These are phyloP conservation scores for Gavialis gangeticus DNA, from an alignment of 2,113 vertebrate genomes.

Conservation along the genomic window DNA sequence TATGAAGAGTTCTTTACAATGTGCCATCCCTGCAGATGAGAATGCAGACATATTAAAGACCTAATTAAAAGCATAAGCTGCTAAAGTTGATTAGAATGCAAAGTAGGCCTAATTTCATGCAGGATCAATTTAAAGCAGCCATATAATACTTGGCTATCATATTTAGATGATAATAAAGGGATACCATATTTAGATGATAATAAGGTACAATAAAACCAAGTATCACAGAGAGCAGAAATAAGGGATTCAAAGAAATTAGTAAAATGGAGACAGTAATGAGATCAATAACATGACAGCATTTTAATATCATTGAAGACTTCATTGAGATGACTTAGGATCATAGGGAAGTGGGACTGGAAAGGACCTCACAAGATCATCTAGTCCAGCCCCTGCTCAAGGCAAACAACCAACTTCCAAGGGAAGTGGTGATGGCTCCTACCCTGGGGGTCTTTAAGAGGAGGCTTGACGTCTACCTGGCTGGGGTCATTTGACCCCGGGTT, in stretches of 20 bases:
- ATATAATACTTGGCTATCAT: not conserved
- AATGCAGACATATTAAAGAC: conserved; percentile 25
- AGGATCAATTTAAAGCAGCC: conserved; percentile 12
- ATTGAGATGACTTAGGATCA: not conserved
- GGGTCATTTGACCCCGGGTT: too few relatives aligned
- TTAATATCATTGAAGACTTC: not conserved
- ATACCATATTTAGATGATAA: conserved; percentile 37
- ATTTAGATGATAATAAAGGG: conserved; percentile 36
- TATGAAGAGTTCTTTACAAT: conserved; percentile 12
- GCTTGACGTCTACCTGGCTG: too few relatives aligned
- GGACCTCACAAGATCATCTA: too few relatives aligned
- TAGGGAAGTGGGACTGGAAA: too few relatives aligned
- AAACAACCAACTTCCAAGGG: too few relatives aligned
- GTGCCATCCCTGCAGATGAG: not conserved
- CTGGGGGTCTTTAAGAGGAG: too few relatives aligned
- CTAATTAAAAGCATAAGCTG: conserved; percentile 54
- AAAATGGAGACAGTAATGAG: not conserved
- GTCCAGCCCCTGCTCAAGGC: too few relatives aligned
- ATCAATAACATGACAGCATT: not conserved
- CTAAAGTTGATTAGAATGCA: conserved; percentile 39
- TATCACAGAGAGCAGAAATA: not conserved
- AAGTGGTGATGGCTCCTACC: too few relatives aligned
- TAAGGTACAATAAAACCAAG: not conserved
- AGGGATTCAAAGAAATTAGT: conserved; percentile 4
- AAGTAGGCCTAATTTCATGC: conserved; percentile 26